Base-by-base conservation (phyloP, 2,797 vertebrate genomes). In the Podarcis siculus region DNA sequence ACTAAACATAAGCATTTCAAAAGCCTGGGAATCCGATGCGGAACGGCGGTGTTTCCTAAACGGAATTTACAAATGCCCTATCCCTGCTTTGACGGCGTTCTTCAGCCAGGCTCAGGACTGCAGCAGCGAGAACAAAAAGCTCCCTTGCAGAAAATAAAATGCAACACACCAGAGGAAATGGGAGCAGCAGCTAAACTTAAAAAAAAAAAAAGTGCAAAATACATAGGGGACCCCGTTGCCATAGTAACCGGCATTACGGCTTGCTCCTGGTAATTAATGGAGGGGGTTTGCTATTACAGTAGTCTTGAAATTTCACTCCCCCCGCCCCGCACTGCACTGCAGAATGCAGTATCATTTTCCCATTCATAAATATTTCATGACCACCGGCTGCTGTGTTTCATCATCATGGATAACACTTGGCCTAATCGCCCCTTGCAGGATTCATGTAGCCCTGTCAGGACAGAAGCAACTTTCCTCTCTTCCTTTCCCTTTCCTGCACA, bases 291-390 rank as follows among this genome's bases (percentile, higher is more conserved):
- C 96, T 97, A 96, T 97, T 97, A 96, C 96, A 94, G 97, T 94
- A 94, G 95, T 97, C 96, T 92, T 94, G 96, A 96, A 97, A 96
- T 96, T 96, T 96, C 92, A 55, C 94, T 96, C 94, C 95, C 94
- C 79, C 25, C 76, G 1, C 42, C 4, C 89, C 90, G 92, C 86
- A 96, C 96, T 96, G 96, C 96, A 96, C 94, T 97, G 96, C 97
- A 97, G 97, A 96, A 95, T 93, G 96, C 95, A 97, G 96, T 92
- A 95, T 95, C 94, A 93, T 95, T 96, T 97, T 96, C 96, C 96
- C 96, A 96, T 97, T 97, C 97, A 98, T 98, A 97, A 97, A 98
- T 97, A 97, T 97, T 98, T 97, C 97, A 98, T 97, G 89, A 95
- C 95, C 92, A 89, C 92, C 85, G 92, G 94, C 96, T 95, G 96